These are phyloP conservation scores for Sebastes matsubarae DNA, from an alignment of 2,797 vertebrate genomes.

Conservation along the genomic window DNA sequence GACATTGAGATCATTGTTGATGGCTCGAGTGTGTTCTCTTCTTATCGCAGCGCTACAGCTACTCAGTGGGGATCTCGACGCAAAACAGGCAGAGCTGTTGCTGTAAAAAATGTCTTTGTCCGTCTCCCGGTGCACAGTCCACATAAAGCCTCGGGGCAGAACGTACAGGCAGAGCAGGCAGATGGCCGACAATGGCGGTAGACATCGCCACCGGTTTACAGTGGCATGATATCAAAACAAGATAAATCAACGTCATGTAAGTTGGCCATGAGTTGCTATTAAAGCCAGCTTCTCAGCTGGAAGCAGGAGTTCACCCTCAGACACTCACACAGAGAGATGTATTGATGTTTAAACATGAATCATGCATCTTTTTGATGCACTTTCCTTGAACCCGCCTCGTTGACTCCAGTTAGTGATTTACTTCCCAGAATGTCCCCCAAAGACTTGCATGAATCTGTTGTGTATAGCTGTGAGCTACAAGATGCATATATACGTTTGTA, in stretches of 20 bases:
- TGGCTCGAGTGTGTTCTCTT: constrained; percentile 50
- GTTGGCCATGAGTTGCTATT: constrained; percentile 2
- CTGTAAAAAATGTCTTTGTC: constrained; percentile 33
- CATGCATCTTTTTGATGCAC: not conserved
- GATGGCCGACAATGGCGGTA: constrained; percentile 37
- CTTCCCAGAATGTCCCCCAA: not conserved
- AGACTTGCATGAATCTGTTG: not conserved
- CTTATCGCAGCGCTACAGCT: constrained; percentile 57
- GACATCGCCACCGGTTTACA: constrained; percentile 27
- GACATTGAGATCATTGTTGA: constrained; percentile 68
- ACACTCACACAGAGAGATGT: not conserved
- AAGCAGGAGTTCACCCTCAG: not conserved
- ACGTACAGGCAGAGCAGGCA: constrained; percentile 11
- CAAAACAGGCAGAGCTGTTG: constrained; percentile 34
- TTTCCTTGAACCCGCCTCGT: not conserved
- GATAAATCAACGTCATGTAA: constrained; percentile 32
- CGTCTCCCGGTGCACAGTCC: constrained; percentile 9
- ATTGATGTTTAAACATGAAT: not conserved
- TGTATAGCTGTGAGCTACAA: not conserved
- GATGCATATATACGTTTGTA: not conserved
- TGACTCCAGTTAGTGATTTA: not conserved
- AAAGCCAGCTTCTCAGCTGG: not conserved
- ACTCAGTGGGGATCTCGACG: constrained; percentile 42
- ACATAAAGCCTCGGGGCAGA: constrained; percentile 25
- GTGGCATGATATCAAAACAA: constrained; percentile 13